Evolutionary conservation across 1,140 invertebrate genomes (phyloP).

Genomic region (Zaprionus tsacasi): DNA sequence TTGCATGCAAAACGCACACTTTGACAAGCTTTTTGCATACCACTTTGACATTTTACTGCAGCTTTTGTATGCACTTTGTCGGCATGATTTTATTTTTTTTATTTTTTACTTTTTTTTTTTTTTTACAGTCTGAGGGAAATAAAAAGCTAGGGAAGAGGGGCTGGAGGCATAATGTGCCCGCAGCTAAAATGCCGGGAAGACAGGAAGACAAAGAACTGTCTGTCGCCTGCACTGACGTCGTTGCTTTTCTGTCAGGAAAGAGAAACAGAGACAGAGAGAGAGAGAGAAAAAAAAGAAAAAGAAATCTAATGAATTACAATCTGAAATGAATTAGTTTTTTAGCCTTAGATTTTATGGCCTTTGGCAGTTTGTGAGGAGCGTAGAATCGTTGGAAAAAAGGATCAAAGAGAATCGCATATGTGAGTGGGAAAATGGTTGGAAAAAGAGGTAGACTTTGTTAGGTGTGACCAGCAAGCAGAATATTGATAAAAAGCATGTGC

Average conservation of each 20-base stretch:
- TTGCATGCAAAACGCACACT: slow-evolving; percentile 18
- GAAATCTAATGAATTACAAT: slow-evolving; percentile 63
- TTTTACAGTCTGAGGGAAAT: neutral
- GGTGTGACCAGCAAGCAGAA: neutral
- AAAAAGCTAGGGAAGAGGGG: neutral
- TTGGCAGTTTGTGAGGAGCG: slow-evolving; percentile 30
- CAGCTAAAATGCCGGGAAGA: slow-evolving; percentile 43
- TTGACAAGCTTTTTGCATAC: slow-evolving; percentile 46
- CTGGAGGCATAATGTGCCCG: slow-evolving; percentile 31
- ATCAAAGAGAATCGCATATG: slow-evolving; percentile 49
- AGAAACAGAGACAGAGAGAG: slow-evolving; percentile 14
- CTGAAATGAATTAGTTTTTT: slow-evolving; percentile 61
- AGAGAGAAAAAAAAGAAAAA: slow-evolving; percentile 18
- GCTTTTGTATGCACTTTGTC: slow-evolving; percentile 47
- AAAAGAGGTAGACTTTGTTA: neutral
- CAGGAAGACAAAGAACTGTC: slow-evolving; percentile 42
- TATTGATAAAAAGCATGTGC: too few relatives aligned
- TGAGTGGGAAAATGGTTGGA: slow-evolving; percentile 12
- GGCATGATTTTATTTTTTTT: slow-evolving; percentile 19
- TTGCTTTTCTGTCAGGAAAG: slow-evolving; percentile 21
- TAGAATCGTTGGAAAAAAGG: slow-evolving; percentile 18
- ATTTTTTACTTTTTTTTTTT: slow-evolving; percentile 14
- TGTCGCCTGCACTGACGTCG: slow-evolving; percentile 16
- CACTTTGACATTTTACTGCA: slow-evolving; percentile 56
- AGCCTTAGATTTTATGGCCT: slow-evolving; percentile 46